A percentile compares a stretch with the other conserved stretches of the same genome.
These are phyloP conservation scores for Sphaeridia pumilis DNA, from an alignment of 2,888 invertebrate species.

Conservation along the genomic window DNA sequence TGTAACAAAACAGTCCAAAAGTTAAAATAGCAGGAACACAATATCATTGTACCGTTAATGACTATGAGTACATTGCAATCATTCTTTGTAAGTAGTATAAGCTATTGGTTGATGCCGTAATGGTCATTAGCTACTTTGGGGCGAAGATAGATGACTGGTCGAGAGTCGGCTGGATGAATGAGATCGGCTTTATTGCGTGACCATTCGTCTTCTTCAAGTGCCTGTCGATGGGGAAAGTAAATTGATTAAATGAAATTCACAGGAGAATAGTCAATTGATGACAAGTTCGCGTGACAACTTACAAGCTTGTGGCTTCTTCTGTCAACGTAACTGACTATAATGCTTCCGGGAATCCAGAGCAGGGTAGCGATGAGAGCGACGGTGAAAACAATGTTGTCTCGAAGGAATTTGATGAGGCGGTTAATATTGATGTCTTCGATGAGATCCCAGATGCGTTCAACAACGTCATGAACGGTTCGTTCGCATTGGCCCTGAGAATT, in stretches of 20 bases:
- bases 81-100: too few species aligned
- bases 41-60: too few species aligned
- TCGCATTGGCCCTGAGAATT: conserved; percentile 71
- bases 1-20: too few species aligned
- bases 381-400: conserved; percentile 87
- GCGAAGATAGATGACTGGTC: conserved; percentile 33
- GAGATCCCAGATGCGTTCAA: conserved; percentile 93
- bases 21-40: too few species aligned
- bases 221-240: too few species aligned
- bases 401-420: conserved; percentile 73
- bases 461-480: conserved; percentile 87
- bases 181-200: conserved; percentile 33
- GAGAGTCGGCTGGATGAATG: conserved; percentile 31
- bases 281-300: conserved; percentile 6
- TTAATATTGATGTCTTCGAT: conserved; percentile 93
- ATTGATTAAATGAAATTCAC: not conserved
- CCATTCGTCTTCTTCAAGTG: conserved; percentile 35
- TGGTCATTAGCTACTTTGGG: conserved; percentile 30
- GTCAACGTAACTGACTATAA: conserved; percentile 32
- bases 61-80: too few species aligned
- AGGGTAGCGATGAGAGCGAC: conserved; percentile 81
- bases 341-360: conserved; percentile 72
- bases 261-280: not conserved
- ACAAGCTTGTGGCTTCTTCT: conserved; percentile 32
- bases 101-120: conserved; percentile 32